Base-by-base conservation (phyloP, 2,888 invertebrate species). In the Acanthosepion pharaonis region DNA sequence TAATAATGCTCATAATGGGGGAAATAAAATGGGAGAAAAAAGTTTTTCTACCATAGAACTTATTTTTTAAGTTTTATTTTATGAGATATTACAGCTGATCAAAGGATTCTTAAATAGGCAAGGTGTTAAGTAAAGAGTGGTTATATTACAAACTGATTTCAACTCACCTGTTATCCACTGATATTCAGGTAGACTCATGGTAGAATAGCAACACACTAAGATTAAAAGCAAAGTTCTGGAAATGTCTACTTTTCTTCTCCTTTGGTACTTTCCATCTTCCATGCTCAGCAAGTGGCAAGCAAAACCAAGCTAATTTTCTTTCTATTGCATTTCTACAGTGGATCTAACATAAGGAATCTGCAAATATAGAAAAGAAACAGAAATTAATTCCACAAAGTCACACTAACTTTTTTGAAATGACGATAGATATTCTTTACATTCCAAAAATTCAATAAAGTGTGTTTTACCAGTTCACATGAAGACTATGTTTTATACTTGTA, bases 241-340 rank as follows among this genome's bases (percentile, higher is more conserved):
- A 53, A 53, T 93, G 93, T 93, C 93, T 93, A 93, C 93, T 49
- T 93, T 93, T 93, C 93, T 93, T 93, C 93, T 93, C 93, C 93
- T 93, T 93, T 49, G 93, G 93, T 93, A 93, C 93, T 93, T 93
- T 93, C 93, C 93, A 93, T 93, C 93, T 93, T 93, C 93, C 93
- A 93, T 93, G 93, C 93, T 93, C 93, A 93, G 49, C 93, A 93
- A 93, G 93, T 49, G 93, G 93, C 48, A 93, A 53, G 93, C 93
- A 20, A 93, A 93, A 48, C 49, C 53, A 49, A 93, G 93, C 93
- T n/a, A 93, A 93, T 93, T 53, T 93, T 53, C 53, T 93, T 48
- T 93, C 93, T 93, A 93, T 93, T 93, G 93, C 93, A 93, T 93
- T 53, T 93, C 93, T 93, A 93, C 93, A 93, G 93, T 93, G 93